Evolutionary conservation across 2,113 vertebrate species (phyloP).

Genomic region (Tetrao urogallus): DNA sequence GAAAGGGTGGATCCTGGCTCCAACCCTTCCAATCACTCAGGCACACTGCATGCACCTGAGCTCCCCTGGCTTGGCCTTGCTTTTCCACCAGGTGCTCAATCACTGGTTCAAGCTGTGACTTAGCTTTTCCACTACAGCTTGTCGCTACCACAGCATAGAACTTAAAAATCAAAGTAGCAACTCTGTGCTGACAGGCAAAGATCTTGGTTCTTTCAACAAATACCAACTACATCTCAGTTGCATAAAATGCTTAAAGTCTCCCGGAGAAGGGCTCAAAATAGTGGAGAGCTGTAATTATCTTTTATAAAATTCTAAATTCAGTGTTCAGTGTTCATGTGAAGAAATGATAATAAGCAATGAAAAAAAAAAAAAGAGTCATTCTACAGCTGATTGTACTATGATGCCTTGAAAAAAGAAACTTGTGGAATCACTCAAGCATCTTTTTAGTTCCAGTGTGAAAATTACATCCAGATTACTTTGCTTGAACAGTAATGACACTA

Average conservation of each 20-base stretch:
- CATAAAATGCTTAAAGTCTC: background rate
- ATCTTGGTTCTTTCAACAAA: background rate
- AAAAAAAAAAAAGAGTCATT: conserved; percentile 17
- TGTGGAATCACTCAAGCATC: conserved; percentile 61
- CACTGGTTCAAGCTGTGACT: too few species aligned
- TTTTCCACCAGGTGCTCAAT: too few species aligned
- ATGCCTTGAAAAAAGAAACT: conserved; percentile 68
- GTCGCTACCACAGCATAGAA: too few species aligned
- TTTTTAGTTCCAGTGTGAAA: conserved; percentile 50
- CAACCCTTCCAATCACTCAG: too few species aligned
- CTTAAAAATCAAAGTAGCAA: background rate
- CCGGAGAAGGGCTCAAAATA: fast-evolving
- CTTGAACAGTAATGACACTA: background rate
- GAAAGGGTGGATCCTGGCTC: too few species aligned
- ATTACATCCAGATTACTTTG: conserved; percentile 48
- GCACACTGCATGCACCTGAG: too few species aligned
- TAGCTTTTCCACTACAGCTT: too few species aligned
- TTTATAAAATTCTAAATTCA: background rate
- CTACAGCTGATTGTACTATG: conserved; percentile 64
- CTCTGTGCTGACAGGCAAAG: background rate
- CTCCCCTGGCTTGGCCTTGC: too few species aligned
- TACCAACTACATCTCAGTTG: background rate
- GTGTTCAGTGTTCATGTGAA: conserved; percentile 53
- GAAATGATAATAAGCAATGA: conserved; percentile 56
- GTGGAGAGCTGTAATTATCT: background rate